Conservation (phyloP, 2,113 vertebrate species). For the Pseudorhombus dupliciocellatus region DNA sequence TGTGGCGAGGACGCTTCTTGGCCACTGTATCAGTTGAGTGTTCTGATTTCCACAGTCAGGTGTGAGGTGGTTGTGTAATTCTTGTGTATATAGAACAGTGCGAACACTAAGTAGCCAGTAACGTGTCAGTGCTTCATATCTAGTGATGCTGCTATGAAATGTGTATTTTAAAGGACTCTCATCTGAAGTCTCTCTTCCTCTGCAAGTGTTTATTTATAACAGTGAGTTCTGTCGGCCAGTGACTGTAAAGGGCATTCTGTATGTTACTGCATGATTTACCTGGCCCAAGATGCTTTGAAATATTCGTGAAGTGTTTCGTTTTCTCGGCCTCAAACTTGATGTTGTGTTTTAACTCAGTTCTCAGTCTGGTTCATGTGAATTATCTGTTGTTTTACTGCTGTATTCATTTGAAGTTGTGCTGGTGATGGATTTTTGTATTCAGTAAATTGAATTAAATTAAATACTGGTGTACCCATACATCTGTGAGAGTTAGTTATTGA, state of each 20-base stretch:
- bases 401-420: constrained; percentile 18
- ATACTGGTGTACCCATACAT: constrained; percentile 10
- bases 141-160: constrained; percentile 29
- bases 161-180: constrained; percentile 24
- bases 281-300: constrained; percentile 12
- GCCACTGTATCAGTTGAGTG: constrained; percentile 51
- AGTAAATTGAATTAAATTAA: constrained; percentile 44
- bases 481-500: constrained; percentile 12
- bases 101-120: constrained; percentile 28
- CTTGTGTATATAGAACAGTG: constrained; percentile 62
- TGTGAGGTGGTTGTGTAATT: constrained; percentile 47
- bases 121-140: constrained; percentile 29
- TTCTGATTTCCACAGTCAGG: constrained; percentile 43
- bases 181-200: background rate
- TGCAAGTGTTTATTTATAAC: constrained; percentile 14
- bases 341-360: constrained; percentile 43
- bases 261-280: constrained; percentile 47
- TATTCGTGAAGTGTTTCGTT: constrained; percentile 42
- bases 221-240: constrained; percentile 1
- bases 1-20: constrained; percentile 35
- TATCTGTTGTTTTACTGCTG: constrained; percentile 27
- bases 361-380: constrained; percentile 17
- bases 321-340: constrained; percentile 24
- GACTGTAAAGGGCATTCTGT: constrained; percentile 16
- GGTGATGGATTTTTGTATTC: constrained; percentile 53